A percentile compares a stretch with the other conserved stretches of the same genome.
Evolutionary conservation across 92 coral and sea anemone species (phyloP).

Genomic region (Zoanthus sansibaricus): DNA sequence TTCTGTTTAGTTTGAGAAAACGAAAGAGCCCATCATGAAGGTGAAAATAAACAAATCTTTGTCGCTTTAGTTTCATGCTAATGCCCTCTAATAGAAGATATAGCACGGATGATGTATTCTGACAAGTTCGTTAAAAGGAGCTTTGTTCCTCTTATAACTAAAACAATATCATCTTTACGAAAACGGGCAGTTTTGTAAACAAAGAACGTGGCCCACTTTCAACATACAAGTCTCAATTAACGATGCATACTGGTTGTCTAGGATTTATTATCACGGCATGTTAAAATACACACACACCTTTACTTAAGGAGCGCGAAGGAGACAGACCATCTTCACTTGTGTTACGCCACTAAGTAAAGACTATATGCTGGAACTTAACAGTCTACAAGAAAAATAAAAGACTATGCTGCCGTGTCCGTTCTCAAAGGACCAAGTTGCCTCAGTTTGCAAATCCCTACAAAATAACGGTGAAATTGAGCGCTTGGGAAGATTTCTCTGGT

Average conservation of each 20-base stretch:
- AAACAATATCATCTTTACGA: conserved; percentile 80
- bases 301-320: conserved; percentile 29
- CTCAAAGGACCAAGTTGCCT: conserved; percentile 85
- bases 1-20: conserved; percentile 73
- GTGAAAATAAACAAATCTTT: conserved; percentile 83
- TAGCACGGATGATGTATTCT: conserved; percentile 76
- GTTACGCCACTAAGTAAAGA: not conserved
- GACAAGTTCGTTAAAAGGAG: conserved; percentile 94
- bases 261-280: conserved; percentile 21
- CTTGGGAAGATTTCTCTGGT: conserved; percentile 93
- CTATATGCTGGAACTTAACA: conserved; percentile 5
- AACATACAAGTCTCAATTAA: conserved; percentile 50
- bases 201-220: conserved; percentile 70
- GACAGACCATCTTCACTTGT: conserved; percentile 15
- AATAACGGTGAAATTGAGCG: conserved; percentile 91
- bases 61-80: conserved; percentile 94
- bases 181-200: conserved; percentile 81
- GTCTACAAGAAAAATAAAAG: conserved; percentile 7
- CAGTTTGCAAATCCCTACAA: conserved; percentile 91
- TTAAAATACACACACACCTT: conserved; percentile 47
- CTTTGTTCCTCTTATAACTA: conserved; percentile 79
- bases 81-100: conserved; percentile 84
- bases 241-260: conserved; percentile 40
- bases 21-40: conserved; percentile 87
- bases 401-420: conserved; percentile 90